Evolutionary conservation across 2,888 invertebrate species (phyloP).

Genomic region (Sceliomorpha sp.): DNA sequence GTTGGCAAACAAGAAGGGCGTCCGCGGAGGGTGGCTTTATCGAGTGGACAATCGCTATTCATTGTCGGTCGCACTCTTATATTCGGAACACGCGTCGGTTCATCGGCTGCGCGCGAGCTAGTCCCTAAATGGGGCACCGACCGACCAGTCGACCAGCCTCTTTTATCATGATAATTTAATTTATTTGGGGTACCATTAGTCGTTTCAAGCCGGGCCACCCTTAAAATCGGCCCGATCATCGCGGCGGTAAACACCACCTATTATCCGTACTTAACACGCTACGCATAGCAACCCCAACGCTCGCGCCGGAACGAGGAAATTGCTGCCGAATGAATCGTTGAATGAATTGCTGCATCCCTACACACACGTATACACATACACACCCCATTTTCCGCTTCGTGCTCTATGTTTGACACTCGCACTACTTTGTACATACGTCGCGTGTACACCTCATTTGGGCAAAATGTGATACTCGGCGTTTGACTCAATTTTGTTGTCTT

Average conservation of each 20-base stretch:
- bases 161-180: conserved; percentile 79
- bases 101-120: conserved; percentile 43
- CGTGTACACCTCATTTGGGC: conserved; percentile 1
- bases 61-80: conserved; percentile 63
- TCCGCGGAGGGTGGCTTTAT: conserved; percentile 65
- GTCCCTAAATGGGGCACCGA: conserved; percentile 15
- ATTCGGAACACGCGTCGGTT: conserved; percentile 54
- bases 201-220: conserved; percentile 71
- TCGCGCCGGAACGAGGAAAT: conserved; percentile 60
- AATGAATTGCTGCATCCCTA: conserved; percentile 15
- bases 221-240: conserved; percentile 74
- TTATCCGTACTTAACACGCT: conserved; percentile 72
- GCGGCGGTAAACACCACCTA: conserved; percentile 74
- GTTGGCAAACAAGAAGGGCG: conserved; percentile 77
- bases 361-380: too few relatives aligned
- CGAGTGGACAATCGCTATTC: conserved; percentile 76
- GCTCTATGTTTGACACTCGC: conserved; percentile 4
- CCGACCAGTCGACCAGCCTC: conserved; percentile 47
- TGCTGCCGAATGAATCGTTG: conserved; percentile 42
- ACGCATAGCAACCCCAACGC: conserved; percentile 60
- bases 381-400: conserved; percentile 7
- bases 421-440: conserved; percentile 12
- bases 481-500: too few relatives aligned
- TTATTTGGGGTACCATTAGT: conserved; percentile 76
- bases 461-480: too few relatives aligned